These are phyloP conservation scores for Pristionchus arcanus DNA, from an alignment of 2,888 invertebrate species.

Conservation along the genomic window DNA sequence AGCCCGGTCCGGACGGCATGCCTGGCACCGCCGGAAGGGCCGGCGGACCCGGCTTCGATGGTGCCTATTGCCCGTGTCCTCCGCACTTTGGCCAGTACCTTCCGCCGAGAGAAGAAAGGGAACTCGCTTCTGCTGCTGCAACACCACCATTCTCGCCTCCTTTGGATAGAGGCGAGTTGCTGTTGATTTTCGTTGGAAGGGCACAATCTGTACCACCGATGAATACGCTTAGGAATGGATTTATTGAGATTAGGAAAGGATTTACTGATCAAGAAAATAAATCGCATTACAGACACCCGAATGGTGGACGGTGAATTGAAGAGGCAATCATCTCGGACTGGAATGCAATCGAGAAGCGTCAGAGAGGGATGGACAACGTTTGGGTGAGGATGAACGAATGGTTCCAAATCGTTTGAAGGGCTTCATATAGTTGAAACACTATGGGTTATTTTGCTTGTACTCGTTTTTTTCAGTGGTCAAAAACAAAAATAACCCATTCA, in stretches of 20 bases:
- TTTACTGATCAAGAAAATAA: neutral
- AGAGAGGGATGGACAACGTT: neutral
- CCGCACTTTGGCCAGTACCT: constrained; percentile 11
- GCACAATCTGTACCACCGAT: no score
- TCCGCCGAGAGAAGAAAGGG: neutral
- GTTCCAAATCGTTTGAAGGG: neutral
- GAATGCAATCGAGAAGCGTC: constrained; percentile 25
- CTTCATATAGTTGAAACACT: neutral
- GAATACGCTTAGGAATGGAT: no score
- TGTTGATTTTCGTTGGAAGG: no score
- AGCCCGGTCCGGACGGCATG: neutral
- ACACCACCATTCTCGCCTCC: neutral
- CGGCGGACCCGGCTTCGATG: neutral
- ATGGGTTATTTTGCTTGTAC: no score
- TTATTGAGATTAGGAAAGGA: no score
- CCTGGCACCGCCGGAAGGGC: neutral
- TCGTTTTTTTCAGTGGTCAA: neutral
- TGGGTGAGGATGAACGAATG: neutral
- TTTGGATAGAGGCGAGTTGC: neutral
- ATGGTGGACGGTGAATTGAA: constrained; percentile 2
- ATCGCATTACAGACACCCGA: neutral
- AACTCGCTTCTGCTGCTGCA: neutral
- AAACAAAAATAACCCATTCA: neutral
- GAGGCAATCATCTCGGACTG: neutral
- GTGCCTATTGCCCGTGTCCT: constrained; percentile 30